These are phyloP conservation scores for Brachyhypopomus gauderio DNA, from an alignment of 2,113 vertebrate genomes.

Conservation along the genomic window DNA sequence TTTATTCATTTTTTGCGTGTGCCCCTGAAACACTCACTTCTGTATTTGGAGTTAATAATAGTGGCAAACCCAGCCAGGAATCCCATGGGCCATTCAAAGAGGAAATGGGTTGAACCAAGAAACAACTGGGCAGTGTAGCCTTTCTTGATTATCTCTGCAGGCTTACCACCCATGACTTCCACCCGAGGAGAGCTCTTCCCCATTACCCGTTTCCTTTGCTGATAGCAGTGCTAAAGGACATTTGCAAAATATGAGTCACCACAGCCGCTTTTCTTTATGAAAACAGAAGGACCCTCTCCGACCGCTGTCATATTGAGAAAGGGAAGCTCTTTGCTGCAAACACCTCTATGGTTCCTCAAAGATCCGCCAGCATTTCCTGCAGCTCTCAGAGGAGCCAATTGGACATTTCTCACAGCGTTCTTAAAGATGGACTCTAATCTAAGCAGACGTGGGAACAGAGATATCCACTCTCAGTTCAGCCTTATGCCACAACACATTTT, in stretches of 20 bases:
- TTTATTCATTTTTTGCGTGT: background rate
- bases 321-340: constrained; percentile 6
- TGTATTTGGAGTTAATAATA: background rate
- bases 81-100: background rate
- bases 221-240: background rate
- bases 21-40: constrained; percentile 13
- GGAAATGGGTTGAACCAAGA: constrained; percentile 20
- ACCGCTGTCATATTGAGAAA: background rate
- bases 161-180: background rate
- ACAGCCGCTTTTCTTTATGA: background rate
- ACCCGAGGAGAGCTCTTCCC: background rate
- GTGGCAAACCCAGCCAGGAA: background rate
- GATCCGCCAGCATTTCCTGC: background rate
- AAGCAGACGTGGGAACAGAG: too few species aligned
- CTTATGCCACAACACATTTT: background rate
- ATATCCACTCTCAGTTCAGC: too few species aligned
- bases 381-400: background rate
- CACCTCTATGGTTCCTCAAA: constrained; percentile 18
- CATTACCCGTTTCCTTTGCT: background rate
- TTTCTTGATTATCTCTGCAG: background rate
- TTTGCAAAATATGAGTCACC: background rate
- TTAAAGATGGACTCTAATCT: too few species aligned
- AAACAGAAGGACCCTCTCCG: background rate
- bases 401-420: too few species aligned
- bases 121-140: background rate